These are phyloP conservation scores for Danaus melanippus DNA, from an alignment of 1,140 invertebrate species.

Conservation along the genomic window DNA sequence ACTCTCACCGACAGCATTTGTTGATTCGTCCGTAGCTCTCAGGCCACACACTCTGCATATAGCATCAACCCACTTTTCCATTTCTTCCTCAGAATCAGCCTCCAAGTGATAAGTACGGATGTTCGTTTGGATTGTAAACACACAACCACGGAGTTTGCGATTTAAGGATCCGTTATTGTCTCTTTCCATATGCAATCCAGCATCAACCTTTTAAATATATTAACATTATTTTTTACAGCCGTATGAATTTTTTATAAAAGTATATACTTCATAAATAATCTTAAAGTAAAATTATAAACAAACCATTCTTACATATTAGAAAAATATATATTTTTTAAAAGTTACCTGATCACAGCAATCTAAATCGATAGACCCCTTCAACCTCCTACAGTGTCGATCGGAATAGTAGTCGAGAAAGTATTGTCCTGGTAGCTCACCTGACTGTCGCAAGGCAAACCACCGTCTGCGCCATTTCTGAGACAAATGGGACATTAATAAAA, in stretches of 20 bases:
- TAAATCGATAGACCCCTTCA: slow-evolving; percentile 93
- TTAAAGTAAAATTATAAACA: neutral
- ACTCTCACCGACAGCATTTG: slow-evolving; percentile 32
- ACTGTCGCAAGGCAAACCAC: slow-evolving; percentile 93
- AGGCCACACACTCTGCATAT: slow-evolving; percentile 94
- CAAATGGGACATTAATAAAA: slow-evolving; percentile 15
- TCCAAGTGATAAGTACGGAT: slow-evolving; percentile 93
- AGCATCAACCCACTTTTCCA: slow-evolving; percentile 95
- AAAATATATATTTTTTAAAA: slow-evolving; percentile 8
- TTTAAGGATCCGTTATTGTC: slow-evolving; percentile 81
- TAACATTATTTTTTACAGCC: neutral
- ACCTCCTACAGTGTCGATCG: slow-evolving; percentile 86
- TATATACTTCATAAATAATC: neutral
- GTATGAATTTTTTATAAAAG: too few relatives aligned
- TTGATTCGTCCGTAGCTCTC: slow-evolving; percentile 84
- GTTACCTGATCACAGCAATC: slow-evolving; percentile 95
- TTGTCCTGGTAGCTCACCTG: slow-evolving; percentile 91
- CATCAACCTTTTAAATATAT: slow-evolving; percentile 78
- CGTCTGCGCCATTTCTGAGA: slow-evolving; percentile 92
- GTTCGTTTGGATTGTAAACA: slow-evolving; percentile 92
- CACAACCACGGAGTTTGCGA: slow-evolving; percentile 75
- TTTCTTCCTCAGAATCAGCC: slow-evolving; percentile 90
- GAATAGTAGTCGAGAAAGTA: slow-evolving; percentile 95
- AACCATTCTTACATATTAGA: slow-evolving; percentile 1
- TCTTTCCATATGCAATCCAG: slow-evolving; percentile 86